These are phyloP conservation scores for Phylloscopus whistleri DNA, from an alignment of 2,113 vertebrate genomes.

Conservation along the genomic window DNA sequence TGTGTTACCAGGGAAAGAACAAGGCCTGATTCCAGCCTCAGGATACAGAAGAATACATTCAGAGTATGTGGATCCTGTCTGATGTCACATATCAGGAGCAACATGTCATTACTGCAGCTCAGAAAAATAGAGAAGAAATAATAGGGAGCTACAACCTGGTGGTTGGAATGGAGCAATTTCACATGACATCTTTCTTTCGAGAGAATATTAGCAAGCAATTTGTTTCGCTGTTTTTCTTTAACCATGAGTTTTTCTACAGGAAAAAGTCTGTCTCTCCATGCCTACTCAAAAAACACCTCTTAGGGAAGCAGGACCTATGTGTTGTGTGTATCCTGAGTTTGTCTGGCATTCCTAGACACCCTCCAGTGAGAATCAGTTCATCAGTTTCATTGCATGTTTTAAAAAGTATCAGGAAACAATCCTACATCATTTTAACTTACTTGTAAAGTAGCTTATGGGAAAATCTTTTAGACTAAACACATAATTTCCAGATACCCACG, in stretches of 20 bases:
- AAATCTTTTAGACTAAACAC: neutral
- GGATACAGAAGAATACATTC: neutral
- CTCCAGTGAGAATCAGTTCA: neutral
- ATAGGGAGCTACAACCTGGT: neutral
- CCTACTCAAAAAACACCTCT: neutral
- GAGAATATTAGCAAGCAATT: neutral
- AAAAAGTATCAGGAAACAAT: neutral
- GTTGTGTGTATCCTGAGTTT: neutral
- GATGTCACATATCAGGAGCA: neutral
- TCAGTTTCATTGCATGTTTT: neutral
- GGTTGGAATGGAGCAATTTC: neutral
- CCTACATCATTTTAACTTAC: neutral
- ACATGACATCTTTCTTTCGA: neutral
- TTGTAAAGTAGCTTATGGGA: neutral
- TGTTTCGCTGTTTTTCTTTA: neutral
- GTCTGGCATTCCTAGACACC: neutral
- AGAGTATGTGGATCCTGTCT: neutral
- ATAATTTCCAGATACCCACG: neutral
- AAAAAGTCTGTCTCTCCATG: neutral
- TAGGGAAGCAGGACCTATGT: neutral
- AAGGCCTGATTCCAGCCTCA: neutral
- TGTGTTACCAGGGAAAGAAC: neutral
- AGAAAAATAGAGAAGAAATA: neutral
- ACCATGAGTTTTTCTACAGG: neutral
- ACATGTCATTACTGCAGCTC: neutral